These are phyloP conservation scores for Myxocyprinus asiaticus DNA, from an alignment of 2,113 vertebrate genomes.

Conservation along the genomic window DNA sequence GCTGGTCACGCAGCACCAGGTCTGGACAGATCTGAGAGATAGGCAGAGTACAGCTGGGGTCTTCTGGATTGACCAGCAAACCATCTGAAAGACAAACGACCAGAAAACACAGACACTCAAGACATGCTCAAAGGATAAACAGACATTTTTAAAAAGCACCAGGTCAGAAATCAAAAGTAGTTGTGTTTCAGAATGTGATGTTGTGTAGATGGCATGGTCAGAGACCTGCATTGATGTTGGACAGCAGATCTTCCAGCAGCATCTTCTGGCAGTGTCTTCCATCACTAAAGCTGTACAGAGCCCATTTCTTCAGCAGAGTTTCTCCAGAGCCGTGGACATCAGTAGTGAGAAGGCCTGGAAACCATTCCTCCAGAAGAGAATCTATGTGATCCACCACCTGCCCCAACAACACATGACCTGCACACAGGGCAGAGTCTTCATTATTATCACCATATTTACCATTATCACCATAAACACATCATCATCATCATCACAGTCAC, in stretches of 20 bases:
- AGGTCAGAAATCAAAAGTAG: background rate
- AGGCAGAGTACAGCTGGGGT: slow-evolving; percentile 80
- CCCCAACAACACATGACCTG: slow-evolving; percentile 89
- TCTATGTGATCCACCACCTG: slow-evolving; percentile 97
- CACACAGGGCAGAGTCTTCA: background rate
- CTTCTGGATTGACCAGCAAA: slow-evolving; percentile 80
- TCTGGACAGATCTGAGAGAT: slow-evolving; percentile 94
- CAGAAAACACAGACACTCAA: background rate
- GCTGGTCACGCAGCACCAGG: slow-evolving; percentile 87
- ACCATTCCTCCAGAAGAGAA: slow-evolving; percentile 97
- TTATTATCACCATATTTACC: background rate
- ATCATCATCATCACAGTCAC: background rate
- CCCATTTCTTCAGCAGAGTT: slow-evolving; percentile 94
- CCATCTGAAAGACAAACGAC: slow-evolving; percentile 74
- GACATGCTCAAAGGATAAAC: background rate
- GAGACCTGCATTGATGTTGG: slow-evolving; percentile 81
- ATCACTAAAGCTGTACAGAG: slow-evolving; percentile 89
- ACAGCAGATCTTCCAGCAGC: slow-evolving; percentile 88
- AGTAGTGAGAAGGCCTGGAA: slow-evolving; percentile 88
- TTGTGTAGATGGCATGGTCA: background rate
- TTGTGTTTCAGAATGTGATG: background rate
- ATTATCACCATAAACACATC: background rate
- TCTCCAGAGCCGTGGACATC: slow-evolving; percentile 91
- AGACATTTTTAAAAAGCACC: background rate
- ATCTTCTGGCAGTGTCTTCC: slow-evolving; percentile 85